Evolutionary conservation across 2,113 vertebrate species (phyloP), one percentile per base, ranked within the genome.

Genomic region (Oplegnathus fasciatus): DNA sequence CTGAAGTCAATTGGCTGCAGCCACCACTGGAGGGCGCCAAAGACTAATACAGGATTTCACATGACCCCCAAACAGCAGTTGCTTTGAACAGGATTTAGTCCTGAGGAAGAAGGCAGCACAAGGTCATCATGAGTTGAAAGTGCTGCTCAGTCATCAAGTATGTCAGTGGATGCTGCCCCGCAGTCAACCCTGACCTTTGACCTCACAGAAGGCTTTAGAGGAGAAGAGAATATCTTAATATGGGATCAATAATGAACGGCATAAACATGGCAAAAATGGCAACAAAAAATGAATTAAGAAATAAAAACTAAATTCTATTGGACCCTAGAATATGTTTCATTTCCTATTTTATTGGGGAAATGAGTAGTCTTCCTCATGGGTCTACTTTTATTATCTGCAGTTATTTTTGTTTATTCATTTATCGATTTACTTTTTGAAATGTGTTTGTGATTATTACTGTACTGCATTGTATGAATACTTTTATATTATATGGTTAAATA

Each of bases 21-120:
- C 2, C 0, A 17, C 83, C 91, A 60, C 86, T 67, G 17, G 89
- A 62, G 86, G 75, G 84, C 71, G 73, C 9, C 68, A 89, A 1
- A 84, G 11, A 34, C 77, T 6, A 20, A 1, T 2, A 11, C 14
- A 30, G 22, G 28, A 0, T n/a, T 15, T 40, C 22, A 20, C 18
- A 34, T 11, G 72, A 30, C 32, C 15, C 20, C 9, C 20, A 5
- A 3, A 34, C 28, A 0, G 6, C 20, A 15, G 6, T 22, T 24
- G 6, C 37, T 44, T 3, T 9, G 9, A 5, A 10, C 50, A 37
- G 68, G 32, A 26, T 34, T 48, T 2, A 24, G 20, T 18, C 32
- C 34, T 17, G 37, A 22, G 42, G 18, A 24, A n/a, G 1, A 32
- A 32, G 44, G 17, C 61, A 44, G 44, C 50, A 66, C 52, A 50